Evolutionary conservation across 2,797 vertebrate species (phyloP).

Genomic region (Anguilla anguilla): DNA sequence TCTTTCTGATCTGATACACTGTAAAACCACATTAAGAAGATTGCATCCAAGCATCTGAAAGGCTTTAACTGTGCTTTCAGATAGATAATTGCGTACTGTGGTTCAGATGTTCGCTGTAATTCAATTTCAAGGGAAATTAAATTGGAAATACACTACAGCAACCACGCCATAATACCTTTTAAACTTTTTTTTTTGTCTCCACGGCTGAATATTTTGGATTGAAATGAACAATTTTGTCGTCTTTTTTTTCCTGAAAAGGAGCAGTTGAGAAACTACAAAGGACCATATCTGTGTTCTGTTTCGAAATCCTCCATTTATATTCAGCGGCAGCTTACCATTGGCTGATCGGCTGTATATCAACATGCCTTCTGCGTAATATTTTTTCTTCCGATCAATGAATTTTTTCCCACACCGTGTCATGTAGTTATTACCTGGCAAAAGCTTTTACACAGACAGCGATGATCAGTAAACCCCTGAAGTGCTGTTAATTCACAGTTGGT

Average conservation of each 20-base stretch:
- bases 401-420: neutral
- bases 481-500: neutral
- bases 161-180: neutral
- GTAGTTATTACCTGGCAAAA: conserved; percentile 3
- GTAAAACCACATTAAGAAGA: neutral
- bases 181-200: neutral
- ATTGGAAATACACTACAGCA: neutral
- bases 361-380: neutral
- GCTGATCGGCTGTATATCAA: neutral
- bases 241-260: neutral
- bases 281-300: neutral
- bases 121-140: neutral
- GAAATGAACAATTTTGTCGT: neutral
- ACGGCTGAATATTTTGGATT: neutral
- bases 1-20: neutral
- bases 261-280: neutral
- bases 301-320: neutral
- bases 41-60: neutral
- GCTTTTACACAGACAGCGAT: neutral
- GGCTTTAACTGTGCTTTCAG: neutral
- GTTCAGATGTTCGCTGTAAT: neutral
- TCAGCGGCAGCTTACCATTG: neutral
- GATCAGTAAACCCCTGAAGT: neutral
- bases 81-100: neutral
- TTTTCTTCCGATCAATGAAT: neutral